Percentiles rank a stretch among this genome's conserved stretches.
These are phyloP conservation scores for Haplotaxodon microlepis DNA, from an alignment of 2,113 vertebrate genomes.

Conservation along the genomic window DNA sequence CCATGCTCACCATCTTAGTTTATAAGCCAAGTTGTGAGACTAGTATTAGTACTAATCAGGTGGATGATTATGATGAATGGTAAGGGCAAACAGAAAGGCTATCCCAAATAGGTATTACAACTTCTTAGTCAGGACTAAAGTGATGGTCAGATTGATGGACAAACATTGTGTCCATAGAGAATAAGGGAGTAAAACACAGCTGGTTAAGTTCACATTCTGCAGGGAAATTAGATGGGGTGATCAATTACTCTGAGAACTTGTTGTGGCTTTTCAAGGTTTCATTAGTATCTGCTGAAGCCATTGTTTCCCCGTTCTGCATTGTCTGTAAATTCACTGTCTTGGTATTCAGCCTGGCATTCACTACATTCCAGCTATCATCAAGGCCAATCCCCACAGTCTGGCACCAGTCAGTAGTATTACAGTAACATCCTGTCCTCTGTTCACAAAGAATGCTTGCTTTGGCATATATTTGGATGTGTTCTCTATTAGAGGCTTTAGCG, in stretches of 20 bases:
- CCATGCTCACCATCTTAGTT: not conserved
- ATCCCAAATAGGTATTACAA: not conserved
- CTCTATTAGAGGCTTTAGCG: conserved; percentile 31
- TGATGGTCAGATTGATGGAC: not conserved
- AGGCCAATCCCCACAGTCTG: conserved; percentile 10
- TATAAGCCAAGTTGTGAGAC: not conserved
- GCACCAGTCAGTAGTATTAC: conserved; percentile 26
- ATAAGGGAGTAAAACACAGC: not conserved
- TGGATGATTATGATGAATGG: not conserved
- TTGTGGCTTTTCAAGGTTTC: not conserved
- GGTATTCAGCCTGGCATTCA: conserved; percentile 39
- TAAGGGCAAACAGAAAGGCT: not conserved
- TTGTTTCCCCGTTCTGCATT: not conserved
- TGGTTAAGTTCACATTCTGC: not conserved
- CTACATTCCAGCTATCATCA: conserved; percentile 1
- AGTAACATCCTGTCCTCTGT: conserved; percentile 37
- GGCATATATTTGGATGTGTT: conserved; percentile 15
- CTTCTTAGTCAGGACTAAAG: not conserved
- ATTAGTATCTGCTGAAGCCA: conserved; percentile 5
- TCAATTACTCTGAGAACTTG: not conserved
- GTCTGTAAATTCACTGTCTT: conserved; percentile 31
- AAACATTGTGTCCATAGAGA: not conserved
- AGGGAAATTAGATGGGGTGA: not conserved
- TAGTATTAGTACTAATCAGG: not conserved
- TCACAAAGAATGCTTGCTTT: conserved; percentile 48